phyloP scores from a whole-genome alignment of 2,113 vertebrate genomes.

The Loxodonta africana region DNA sequence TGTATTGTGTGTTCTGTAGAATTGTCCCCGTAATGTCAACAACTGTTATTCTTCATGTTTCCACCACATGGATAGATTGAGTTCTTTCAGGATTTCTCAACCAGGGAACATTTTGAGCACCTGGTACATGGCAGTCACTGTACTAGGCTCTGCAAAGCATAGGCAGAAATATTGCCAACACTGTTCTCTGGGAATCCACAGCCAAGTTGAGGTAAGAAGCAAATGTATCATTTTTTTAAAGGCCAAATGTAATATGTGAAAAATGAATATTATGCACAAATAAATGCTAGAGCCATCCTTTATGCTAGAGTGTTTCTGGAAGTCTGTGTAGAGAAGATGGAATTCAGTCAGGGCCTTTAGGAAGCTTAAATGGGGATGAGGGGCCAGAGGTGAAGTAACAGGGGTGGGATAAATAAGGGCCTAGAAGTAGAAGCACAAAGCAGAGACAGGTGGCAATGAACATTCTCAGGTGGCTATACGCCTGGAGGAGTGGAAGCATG shows the following conservation, averaged over 20 bases:
- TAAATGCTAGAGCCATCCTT: not conserved
- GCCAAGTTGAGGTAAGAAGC: not conserved
- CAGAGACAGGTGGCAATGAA: not conserved
- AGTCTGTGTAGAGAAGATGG: not conserved
- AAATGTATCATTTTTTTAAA: constrained; percentile 29
- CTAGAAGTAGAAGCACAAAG: not conserved
- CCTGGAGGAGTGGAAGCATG: not conserved
- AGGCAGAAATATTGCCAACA: not conserved
- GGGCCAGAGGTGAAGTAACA: not conserved
- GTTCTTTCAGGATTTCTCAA: not conserved
- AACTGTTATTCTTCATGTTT: not conserved
- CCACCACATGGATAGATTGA: rapidly evolving
- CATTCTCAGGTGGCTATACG: not conserved
- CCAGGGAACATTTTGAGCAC: not conserved
- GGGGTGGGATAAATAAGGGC: not conserved
- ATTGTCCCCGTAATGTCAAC: not conserved
- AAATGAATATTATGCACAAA: not conserved
- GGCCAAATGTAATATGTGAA: not conserved
- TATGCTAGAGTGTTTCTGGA: not conserved
- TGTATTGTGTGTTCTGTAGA: not conserved
- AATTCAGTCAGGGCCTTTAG: not conserved
- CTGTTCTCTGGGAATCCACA: not conserved
- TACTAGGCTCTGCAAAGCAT: not conserved
- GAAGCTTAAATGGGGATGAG: not conserved
- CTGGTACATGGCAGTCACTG: not conserved